phyloP scores from a whole-genome alignment of 2,113 vertebrate species.

The Struthidea cinerea region DNA sequence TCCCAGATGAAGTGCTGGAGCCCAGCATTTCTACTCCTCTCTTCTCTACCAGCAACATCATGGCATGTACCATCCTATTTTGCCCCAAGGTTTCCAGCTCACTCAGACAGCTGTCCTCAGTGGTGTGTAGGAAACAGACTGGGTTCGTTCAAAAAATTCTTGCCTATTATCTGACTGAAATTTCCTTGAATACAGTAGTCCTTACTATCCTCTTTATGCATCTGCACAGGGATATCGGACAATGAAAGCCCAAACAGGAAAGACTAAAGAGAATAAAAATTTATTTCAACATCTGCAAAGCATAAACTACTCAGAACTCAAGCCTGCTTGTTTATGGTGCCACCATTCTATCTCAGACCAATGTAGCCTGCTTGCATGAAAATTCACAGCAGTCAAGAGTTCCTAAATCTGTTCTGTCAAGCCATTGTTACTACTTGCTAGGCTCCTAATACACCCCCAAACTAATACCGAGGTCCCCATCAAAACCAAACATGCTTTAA shows the following conservation, averaged over 20 bases:
- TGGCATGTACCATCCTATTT: neutral
- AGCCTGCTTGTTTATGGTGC: neutral
- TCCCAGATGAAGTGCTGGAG: neutral
- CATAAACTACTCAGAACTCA: neutral
- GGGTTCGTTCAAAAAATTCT: neutral
- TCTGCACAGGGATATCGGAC: neutral
- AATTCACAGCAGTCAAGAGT: neutral
- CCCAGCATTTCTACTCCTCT: neutral
- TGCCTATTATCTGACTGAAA: neutral
- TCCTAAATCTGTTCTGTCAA: neutral
- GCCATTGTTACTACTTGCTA: neutral
- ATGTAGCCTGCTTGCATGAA: neutral
- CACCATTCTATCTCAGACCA: neutral
- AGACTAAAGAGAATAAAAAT: neutral
- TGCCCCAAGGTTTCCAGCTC: neutral
- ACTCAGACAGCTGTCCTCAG: neutral
- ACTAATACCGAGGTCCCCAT: neutral
- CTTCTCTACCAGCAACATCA: neutral
- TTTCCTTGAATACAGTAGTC: neutral
- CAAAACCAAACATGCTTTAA: neutral
- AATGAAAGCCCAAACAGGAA: neutral
- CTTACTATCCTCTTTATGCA: neutral
- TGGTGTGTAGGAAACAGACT: neutral
- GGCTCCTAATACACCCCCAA: neutral
- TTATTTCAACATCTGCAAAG: neutral